These are phyloP conservation scores for Dicrurus megarhynchus DNA, from an alignment of 2,113 vertebrate genomes.

Conservation along the genomic window DNA sequence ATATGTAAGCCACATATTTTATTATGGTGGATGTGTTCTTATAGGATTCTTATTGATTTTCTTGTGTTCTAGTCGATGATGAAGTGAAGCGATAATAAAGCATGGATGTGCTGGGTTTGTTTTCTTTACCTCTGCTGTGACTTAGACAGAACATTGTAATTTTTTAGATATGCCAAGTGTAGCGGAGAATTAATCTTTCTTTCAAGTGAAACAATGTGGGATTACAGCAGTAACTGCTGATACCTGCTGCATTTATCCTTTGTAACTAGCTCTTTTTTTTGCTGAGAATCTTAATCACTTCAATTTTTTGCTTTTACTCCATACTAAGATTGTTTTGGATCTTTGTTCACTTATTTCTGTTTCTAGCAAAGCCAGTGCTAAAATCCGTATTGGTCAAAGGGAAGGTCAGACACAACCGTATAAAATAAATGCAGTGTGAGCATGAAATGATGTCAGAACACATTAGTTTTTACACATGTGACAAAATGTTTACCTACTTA, in stretches of 20 bases:
- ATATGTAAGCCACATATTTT: constrained; percentile 55
- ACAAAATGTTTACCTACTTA: background rate
- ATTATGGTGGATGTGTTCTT: constrained; percentile 43
- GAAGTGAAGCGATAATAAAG: constrained; percentile 48
- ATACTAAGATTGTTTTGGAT: background rate
- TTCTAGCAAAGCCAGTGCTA: background rate
- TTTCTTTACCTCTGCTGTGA: constrained; percentile 35
- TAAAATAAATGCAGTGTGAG: background rate
- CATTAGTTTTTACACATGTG: background rate
- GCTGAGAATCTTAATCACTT: background rate
- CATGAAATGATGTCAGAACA: background rate
- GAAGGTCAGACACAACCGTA: background rate
- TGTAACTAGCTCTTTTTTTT: background rate
- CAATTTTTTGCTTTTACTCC: background rate
- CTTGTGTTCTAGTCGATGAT: constrained; percentile 7
- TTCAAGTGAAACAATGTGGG: background rate
- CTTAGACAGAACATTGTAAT: background rate
- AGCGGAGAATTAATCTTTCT: background rate
- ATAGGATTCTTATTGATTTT: constrained; percentile 57
- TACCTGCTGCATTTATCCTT: background rate
- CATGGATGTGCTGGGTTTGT: background rate
- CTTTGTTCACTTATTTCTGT: background rate
- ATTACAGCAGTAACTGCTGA: background rate
- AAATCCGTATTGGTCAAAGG: background rate
- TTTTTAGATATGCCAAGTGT: background rate